Evolutionary conservation across 2,888 invertebrate genomes (phyloP).

Genomic region (Nephrotoma flavescens): DNA sequence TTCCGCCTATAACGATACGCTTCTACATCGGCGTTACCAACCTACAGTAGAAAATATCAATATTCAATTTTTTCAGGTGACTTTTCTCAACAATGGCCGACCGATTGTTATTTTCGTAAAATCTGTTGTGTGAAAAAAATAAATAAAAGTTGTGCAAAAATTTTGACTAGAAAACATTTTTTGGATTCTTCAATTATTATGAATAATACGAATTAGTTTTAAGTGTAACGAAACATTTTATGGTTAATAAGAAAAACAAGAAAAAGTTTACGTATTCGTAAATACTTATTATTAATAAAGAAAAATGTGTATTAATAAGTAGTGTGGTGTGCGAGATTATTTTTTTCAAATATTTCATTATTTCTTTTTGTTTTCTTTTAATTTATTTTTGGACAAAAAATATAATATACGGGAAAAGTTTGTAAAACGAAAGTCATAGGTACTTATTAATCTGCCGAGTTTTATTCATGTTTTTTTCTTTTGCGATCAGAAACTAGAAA

Average conservation of each 20-base stretch:
- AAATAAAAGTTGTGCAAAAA: not conserved
- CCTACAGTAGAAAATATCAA: not conserved
- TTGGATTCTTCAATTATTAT: not conserved
- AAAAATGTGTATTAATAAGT: not conserved
- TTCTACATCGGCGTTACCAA: not conserved
- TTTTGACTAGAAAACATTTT: not conserved
- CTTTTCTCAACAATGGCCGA: not conserved
- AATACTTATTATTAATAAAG: not conserved
- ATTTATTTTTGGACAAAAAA: not conserved
- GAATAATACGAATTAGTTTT: not conserved
- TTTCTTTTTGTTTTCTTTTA: not conserved
- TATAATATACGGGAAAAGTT: not conserved
- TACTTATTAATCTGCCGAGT: not conserved
- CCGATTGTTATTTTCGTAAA: not conserved
- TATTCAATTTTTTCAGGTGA: not conserved
- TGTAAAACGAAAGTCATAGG: not conserved
- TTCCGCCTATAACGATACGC: too few relatives aligned
- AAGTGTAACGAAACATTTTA: not conserved
- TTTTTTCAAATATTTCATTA: not conserved
- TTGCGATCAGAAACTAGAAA: not conserved
- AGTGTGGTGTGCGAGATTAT: not conserved
- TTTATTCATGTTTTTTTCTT: not conserved
- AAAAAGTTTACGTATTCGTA: not conserved
- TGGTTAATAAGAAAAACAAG: not conserved
- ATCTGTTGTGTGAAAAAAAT: not conserved